These are phyloP conservation scores for Apis dorsata DNA, from an alignment of 1,140 invertebrate genomes.

Conservation along the genomic window DNA sequence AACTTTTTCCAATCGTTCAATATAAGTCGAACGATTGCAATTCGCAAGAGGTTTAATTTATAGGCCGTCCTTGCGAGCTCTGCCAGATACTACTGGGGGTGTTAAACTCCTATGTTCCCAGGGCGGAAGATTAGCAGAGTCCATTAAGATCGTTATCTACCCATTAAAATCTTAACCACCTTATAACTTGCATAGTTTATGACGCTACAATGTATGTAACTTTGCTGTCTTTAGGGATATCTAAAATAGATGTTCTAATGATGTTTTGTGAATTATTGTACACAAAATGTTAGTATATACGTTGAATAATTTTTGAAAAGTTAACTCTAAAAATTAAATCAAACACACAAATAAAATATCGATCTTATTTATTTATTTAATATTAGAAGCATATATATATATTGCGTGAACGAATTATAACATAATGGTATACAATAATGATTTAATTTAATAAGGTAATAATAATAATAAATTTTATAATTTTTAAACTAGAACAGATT, in stretches of 20 bases:
- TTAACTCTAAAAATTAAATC: no score
- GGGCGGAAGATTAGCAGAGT: conserved; percentile 29
- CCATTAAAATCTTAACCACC: conserved; percentile 40
- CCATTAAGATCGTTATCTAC: conserved; percentile 39
- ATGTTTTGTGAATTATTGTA: not conserved
- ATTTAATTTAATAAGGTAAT: no score
- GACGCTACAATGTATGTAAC: not conserved
- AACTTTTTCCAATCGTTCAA: conserved; percentile 12
- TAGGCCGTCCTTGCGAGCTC: conserved; percentile 17
- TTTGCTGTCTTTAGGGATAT: not conserved
- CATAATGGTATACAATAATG: no score
- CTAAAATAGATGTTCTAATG: not conserved
- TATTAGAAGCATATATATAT: no score
- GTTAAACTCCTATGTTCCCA: conserved; percentile 19
- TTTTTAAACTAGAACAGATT: no score
- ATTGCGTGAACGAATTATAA: no score
- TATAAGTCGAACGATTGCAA: conserved; percentile 10
- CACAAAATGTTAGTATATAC: no score
- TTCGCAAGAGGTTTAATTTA: conserved; percentile 39
- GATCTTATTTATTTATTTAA: no score
- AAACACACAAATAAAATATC: no score
- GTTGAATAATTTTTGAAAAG: no score
- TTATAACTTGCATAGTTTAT: conserved; percentile 5
- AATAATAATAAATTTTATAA: no score
- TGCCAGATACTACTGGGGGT: conserved; percentile 7